Evolutionary conservation across 2,888 invertebrate genomes (phyloP), one percentile per base, ranked within the genome.

Genomic region (Taenaris catops): DNA sequence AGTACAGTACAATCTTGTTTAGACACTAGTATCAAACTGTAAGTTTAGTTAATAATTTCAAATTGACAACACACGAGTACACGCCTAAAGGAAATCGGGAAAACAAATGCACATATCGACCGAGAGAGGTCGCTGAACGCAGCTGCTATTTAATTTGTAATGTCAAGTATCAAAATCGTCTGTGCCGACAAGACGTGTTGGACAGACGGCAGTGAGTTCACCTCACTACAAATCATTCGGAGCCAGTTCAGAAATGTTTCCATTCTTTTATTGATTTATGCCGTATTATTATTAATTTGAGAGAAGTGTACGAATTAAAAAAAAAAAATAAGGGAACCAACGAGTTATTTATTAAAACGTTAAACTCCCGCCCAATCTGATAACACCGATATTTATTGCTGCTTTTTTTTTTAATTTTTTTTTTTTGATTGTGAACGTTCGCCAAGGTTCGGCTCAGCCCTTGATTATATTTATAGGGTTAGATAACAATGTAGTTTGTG

Each of bases 211-310:
- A 59, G 67, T 34, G 24, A 11, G 66, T 74, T 76, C 74, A 66
- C 75, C 80, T 78, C 78, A 80, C 79, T 72, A 83, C 83, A 86
- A 83, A 86, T 86, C 84, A 83, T 83, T 84, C 84, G 79, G 59
- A 59, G 61, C 69, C 70, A 58, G 64, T 62, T 69, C 72, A 65
- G 71, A 72, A 74, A 74, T 64, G 71, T 70, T 81, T 76, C 78
- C 81, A 83, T 81, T 81, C 80, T 74, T 74, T 71, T 74, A 79
- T 83, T 86, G 83, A 83, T 83, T 84, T 86, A 84, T 83, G 74
- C 68, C 71, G 63, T 69, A 78, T 80, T 84, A 84, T 80, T 86
- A 83, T 80, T 83, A 83, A 78, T 81, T 76, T 63, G 63, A 69
- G 59, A 12, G 6, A n/a, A n/a, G n/a, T n/a, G n/a, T n/a, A n/a